Evolutionary conservation across 2,797 vertebrate species (phyloP).

Genomic region (Eulemur albifrons): DNA sequence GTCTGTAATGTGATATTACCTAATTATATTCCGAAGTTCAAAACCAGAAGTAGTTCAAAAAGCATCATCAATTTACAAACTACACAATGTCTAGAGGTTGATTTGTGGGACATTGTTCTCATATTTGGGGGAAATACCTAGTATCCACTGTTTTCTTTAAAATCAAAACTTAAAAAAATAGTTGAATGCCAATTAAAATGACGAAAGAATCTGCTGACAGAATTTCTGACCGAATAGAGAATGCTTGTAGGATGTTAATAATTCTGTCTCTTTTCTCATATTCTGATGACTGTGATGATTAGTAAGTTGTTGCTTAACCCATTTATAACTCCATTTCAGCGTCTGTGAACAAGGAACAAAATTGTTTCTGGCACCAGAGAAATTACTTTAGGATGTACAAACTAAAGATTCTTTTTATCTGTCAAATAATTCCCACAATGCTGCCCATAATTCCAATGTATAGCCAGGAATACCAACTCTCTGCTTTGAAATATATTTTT

Average conservation of each 20-base stretch:
- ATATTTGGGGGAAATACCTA: not conserved
- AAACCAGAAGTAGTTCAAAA: conserved; percentile 1
- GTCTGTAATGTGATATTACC: not conserved
- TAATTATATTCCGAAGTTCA: conserved; percentile 13
- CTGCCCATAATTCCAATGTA: not conserved
- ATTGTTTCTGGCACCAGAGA: not conserved
- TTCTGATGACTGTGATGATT: not conserved
- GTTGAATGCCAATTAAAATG: not conserved
- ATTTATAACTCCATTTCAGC: not conserved
- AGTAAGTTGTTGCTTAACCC: not conserved
- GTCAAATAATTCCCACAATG: not conserved
- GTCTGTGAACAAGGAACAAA: not conserved
- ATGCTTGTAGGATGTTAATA: not conserved
- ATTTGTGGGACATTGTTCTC: not conserved
- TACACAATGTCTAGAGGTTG: not conserved
- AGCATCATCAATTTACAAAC: not conserved
- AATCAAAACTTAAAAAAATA: conserved; percentile 18
- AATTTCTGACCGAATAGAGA: not conserved
- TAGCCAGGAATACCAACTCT: not conserved
- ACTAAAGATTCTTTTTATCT: not conserved
- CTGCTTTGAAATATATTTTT: not conserved
- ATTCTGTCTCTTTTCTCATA: not conserved
- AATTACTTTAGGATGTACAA: not conserved
- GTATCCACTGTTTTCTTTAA: not conserved
- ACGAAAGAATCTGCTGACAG: not conserved